Percentiles rank a stretch among this genome's conserved stretches.
phyloP scores from a whole-genome alignment of 1,140 invertebrate species.

The Pogonognathellus flavescens region DNA sequence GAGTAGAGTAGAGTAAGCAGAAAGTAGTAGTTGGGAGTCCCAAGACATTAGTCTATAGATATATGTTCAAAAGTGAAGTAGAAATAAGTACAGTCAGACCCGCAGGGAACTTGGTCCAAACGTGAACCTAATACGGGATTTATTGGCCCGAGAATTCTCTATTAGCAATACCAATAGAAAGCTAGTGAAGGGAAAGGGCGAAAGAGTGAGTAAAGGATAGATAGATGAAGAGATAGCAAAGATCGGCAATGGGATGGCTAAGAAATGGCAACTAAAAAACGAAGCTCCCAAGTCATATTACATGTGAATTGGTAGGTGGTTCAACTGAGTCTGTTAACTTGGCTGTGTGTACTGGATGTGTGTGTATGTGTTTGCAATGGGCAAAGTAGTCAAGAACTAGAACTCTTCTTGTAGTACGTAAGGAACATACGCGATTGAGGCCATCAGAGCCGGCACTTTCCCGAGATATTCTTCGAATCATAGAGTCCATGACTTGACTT shows the following conservation, averaged over 20 bases:
- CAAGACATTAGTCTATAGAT: constrained; percentile 52
- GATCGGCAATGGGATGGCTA: background rate
- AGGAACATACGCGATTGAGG: background rate
- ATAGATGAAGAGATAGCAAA: constrained; percentile 49
- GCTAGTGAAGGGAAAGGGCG: constrained; percentile 33
- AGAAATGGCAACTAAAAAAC: constrained; percentile 39
- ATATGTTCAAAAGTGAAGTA: constrained; percentile 25
- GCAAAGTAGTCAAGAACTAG: background rate
- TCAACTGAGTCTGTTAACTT: background rate
- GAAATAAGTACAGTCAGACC: constrained; percentile 55
- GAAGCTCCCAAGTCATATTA: constrained; percentile 27
- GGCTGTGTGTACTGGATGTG: background rate
- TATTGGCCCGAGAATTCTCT: constrained; percentile 62
- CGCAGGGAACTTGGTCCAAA: constrained; percentile 54
- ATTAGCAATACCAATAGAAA: constrained; percentile 54
- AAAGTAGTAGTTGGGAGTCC: constrained; percentile 47
- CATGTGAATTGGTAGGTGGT: constrained; percentile 15
- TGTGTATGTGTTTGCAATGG: background rate
- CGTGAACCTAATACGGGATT: constrained; percentile 63
- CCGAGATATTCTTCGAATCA: background rate
- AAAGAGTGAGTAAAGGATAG: constrained; percentile 38
- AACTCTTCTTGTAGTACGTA: background rate
- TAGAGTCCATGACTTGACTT: constrained; percentile 3
- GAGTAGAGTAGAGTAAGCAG: constrained; percentile 2
- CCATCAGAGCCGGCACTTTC: background rate